These are phyloP conservation scores for Eupithecia tripunctaria DNA, from an alignment of 2,888 invertebrate species.

Conservation along the genomic window DNA sequence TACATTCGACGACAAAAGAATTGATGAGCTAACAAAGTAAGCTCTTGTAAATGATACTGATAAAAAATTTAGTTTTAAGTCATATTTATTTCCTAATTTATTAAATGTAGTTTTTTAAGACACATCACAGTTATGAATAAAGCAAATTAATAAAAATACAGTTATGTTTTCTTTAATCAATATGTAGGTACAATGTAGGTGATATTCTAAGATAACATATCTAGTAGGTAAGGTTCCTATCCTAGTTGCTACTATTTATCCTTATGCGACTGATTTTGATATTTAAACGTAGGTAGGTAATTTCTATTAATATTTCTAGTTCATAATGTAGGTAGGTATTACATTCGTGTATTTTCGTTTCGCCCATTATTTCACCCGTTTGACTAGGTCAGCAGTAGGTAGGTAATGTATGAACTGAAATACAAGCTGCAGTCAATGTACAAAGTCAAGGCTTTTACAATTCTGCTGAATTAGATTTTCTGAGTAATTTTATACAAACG, in stretches of 20 bases:
- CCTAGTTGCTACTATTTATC: background rate
- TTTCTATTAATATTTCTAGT: background rate
- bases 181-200: background rate
- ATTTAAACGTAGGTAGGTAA: background rate
- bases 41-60: constrained; percentile 21
- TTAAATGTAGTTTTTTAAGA: constrained; percentile 39
- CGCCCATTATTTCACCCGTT: no score
- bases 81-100: constrained; percentile 39
- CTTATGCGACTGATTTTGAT: background rate
- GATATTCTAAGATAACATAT: background rate
- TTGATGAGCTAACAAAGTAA: constrained; percentile 6
- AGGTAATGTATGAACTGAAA: constrained; percentile 2
- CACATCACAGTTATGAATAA: constrained; percentile 50
- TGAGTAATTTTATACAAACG: constrained; percentile 31
- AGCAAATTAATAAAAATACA: constrained; percentile 41
- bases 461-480: constrained; percentile 36
- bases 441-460: constrained; percentile 32
- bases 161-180: constrained; percentile 11
- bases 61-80: constrained; percentile 30
- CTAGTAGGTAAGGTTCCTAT: no score
- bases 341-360: no score
- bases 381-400: background rate
- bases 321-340: background rate
- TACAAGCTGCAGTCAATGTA: constrained; percentile 29
- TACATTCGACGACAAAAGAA: background rate